phyloP scores from a whole-genome alignment of 2,113 vertebrate species.

The Planiliza haematocheilus region DNA sequence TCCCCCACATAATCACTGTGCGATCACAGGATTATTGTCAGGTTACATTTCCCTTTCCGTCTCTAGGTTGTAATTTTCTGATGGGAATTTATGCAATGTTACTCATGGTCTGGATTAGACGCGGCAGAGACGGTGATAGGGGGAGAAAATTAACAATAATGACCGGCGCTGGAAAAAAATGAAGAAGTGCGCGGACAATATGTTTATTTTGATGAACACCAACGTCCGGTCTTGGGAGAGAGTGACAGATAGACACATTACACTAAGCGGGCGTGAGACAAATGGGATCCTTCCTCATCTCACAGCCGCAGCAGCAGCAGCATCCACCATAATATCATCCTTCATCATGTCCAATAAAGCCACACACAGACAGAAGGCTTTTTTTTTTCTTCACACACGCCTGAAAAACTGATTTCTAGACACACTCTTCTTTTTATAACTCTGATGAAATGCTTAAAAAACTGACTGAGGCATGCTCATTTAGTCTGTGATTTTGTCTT shows the following conservation, averaged over 20 bases:
- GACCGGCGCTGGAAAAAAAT: slow-evolving; percentile 30
- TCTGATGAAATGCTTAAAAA: slow-evolving; percentile 75
- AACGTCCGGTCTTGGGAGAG: slow-evolving; percentile 61
- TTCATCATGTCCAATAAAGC: slow-evolving; percentile 80
- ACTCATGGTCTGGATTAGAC: slow-evolving; percentile 31
- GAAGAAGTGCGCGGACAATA: slow-evolving; percentile 55
- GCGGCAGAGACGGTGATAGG: slow-evolving; percentile 10
- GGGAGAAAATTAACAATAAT: slow-evolving; percentile 58
- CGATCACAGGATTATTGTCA: slow-evolving; percentile 38
- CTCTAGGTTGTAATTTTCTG: slow-evolving; percentile 20
- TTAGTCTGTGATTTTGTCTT: slow-evolving; percentile 69
- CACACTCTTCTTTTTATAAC: slow-evolving; percentile 66
- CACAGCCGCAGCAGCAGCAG: slow-evolving; percentile 61
- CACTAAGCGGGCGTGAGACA: slow-evolving; percentile 72
- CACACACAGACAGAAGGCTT: slow-evolving; percentile 74
- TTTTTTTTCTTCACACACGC: slow-evolving; percentile 58
- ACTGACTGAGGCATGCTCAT: slow-evolving; percentile 65
- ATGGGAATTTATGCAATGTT: slow-evolving; percentile 32
- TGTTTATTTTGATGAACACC: slow-evolving; percentile 74
- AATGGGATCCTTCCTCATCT: slow-evolving; percentile 77
- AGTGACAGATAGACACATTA: slow-evolving; percentile 78
- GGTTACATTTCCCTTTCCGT: slow-evolving; percentile 26
- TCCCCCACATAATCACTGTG: slow-evolving; percentile 45
- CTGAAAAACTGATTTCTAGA: slow-evolving; percentile 63
- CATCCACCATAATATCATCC: slow-evolving; percentile 78